phyloP scores from a whole-genome alignment of 2,113 vertebrate species.

The Campylomormyrus numenius region DNA sequence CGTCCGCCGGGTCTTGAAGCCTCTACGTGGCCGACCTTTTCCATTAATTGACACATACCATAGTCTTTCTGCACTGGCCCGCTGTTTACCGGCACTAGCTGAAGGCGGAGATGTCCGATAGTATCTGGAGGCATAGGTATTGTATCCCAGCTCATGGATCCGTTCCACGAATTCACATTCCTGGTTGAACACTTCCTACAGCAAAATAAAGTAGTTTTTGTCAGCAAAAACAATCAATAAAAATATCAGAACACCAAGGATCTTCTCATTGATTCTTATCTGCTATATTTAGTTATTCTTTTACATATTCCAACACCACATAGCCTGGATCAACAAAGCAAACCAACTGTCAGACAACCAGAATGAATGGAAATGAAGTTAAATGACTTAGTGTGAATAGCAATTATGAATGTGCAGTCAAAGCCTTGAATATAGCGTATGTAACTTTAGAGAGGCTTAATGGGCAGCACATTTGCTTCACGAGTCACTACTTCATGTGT shows the following conservation, averaged over 20 bases:
- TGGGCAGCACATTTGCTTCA: not conserved
- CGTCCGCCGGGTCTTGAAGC: conserved; percentile 86
- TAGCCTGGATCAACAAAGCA: not conserved
- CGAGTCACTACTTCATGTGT: not conserved
- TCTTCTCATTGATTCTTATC: not conserved
- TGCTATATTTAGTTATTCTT: not conserved
- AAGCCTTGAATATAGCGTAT: not conserved
- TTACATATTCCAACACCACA: not conserved
- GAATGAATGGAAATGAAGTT: not conserved
- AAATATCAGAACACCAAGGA: not conserved
- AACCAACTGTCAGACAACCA: not conserved
- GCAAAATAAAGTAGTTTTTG: conserved; percentile 18
- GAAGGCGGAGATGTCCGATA: conserved; percentile 6
- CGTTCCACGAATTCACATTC: conserved; percentile 96
- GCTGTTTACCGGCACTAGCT: conserved; percentile 43
- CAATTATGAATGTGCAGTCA: not conserved
- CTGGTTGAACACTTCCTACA: conserved; percentile 76
- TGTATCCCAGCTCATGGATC: conserved; percentile 90
- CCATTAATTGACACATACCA: conserved; percentile 95
- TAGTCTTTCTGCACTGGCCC: conserved; percentile 72
- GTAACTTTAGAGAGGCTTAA: not conserved
- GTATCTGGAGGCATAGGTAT: conserved; percentile 62
- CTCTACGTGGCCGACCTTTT: conserved; percentile 87
- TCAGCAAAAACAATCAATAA: not conserved
- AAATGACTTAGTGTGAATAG: not conserved